These are phyloP conservation scores for Stegastes partitus DNA, from an alignment of 2,113 vertebrate genomes.

Conservation along the genomic window DNA sequence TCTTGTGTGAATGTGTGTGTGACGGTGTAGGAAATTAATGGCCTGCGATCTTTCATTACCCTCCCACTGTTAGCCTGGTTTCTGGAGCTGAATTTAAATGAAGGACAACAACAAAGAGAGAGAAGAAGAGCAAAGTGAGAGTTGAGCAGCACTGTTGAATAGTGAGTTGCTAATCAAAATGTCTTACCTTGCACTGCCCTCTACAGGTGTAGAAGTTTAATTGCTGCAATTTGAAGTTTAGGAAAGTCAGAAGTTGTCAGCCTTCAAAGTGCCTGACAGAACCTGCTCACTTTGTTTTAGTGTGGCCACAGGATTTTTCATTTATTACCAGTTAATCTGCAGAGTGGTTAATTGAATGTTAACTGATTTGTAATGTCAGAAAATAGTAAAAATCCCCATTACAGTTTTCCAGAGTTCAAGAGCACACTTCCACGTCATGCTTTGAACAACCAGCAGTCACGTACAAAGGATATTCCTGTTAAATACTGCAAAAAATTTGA, in stretches of 20 bases:
- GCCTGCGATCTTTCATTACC: slow-evolving; percentile 64
- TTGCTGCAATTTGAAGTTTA: slow-evolving; percentile 4
- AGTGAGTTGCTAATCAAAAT: slow-evolving; percentile 6
- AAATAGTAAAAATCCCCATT: neutral
- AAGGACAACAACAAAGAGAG: slow-evolving; percentile 40
- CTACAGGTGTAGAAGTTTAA: slow-evolving; percentile 61
- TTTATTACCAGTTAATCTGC: neutral
- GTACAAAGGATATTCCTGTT: too few relatives aligned
- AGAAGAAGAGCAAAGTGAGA: slow-evolving; percentile 3
- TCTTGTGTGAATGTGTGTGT: neutral
- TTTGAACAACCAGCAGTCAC: too few relatives aligned
- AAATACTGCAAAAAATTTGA: too few relatives aligned
- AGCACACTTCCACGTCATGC: too few relatives aligned
- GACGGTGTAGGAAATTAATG: slow-evolving; percentile 36
- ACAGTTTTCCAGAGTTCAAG: too few relatives aligned
- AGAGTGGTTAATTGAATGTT: neutral
- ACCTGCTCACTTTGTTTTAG: neutral
- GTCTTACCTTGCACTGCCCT: slow-evolving; percentile 68
- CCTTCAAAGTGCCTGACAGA: neutral
- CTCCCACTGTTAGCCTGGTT: slow-evolving; percentile 44
- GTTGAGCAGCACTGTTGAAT: slow-evolving; percentile 27
- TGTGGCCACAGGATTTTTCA: neutral
- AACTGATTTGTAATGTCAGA: neutral
- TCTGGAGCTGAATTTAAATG: slow-evolving; percentile 63
- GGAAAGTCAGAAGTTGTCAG: neutral